Evolutionary conservation across 2,113 vertebrate genomes (phyloP), one percentile per base, ranked within the genome.

Genomic region (Atractosteus spatula): DNA sequence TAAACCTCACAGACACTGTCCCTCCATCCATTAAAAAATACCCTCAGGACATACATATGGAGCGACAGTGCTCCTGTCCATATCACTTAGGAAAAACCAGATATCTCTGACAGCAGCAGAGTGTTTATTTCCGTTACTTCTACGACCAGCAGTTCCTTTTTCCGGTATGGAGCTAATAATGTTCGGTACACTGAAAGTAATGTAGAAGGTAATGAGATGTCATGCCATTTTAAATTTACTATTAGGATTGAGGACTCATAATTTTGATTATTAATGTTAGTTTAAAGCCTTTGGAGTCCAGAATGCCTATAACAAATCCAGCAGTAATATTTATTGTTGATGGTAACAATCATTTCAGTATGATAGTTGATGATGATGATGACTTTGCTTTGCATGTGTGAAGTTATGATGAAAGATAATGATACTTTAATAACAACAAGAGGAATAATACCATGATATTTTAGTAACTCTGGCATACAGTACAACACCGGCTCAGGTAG

Each of bases 121-220:
- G 43, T 45, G 12, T 57, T 51, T 55, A 65, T 62, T 69, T 73
- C 67, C 57, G 14, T 11, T 6, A 7, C 3, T 69, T 55, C 62
- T 5, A 0, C 10, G 61, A 0, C 4, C 59, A 57, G 0, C 8
- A 11, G 3, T 12, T 67, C 17, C 43, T 54, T 1, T 59, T 73
- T 57, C 45, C 47, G 1, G 4, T n/a, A 2, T 66, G 41, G 62
- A 70, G 29, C 44, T 66, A 29, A 0, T 7, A 0, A 3, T 29
- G 4, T 3, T 65, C 29, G 41, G 61, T 13, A 11, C 2, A 17
- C 10, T 55, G 66, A 16, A 44, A 7, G 0, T 2, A 41, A 14
- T 13, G 64, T 72, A 71, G 17, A 45, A 66, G 61, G 41, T 70
- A 70, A 57, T 43, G 62, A 56, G 62, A 47, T 51, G 54, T 56